Conservation (phyloP, 2,113 vertebrate genomes). For the Pantherophis guttatus region DNA sequence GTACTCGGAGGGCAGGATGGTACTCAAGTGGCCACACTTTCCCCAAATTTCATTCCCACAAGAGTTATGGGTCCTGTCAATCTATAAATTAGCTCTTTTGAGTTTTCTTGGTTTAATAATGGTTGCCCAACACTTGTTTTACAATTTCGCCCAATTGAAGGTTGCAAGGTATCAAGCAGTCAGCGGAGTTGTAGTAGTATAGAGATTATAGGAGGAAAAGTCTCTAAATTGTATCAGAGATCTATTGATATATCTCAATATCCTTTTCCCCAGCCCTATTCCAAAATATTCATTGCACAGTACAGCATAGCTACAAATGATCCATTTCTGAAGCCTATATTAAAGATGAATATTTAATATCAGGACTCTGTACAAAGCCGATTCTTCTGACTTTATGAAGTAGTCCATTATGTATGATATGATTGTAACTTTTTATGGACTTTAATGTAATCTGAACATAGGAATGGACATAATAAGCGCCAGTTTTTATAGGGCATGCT, state of each 20-base stretch:
- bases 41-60: not conserved
- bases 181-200: not conserved
- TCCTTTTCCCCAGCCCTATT: not conserved
- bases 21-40: not conserved
- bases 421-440: not conserved
- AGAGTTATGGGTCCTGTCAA: not conserved
- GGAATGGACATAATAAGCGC: not conserved
- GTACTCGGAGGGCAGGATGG: not conserved
- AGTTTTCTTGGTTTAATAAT: not conserved
- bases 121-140: not conserved
- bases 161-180: not conserved
- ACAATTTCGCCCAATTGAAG: not conserved
- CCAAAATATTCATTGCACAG: not conserved
- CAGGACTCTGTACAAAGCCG: not conserved
- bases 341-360: not conserved
- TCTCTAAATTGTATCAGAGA: not conserved
- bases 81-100: not conserved
- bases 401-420: not conserved
- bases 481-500: not conserved
- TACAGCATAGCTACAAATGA: not conserved
- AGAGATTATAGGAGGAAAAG: not conserved
- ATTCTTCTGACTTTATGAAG: not conserved
- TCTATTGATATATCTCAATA: not conserved
- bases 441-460: not conserved
- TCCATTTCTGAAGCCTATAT: not conserved